A percentile compares a stretch with the other conserved stretches of the same genome.
phyloP scores from a whole-genome alignment of 2,888 invertebrate genomes.

The Orthonevra nobilis region DNA sequence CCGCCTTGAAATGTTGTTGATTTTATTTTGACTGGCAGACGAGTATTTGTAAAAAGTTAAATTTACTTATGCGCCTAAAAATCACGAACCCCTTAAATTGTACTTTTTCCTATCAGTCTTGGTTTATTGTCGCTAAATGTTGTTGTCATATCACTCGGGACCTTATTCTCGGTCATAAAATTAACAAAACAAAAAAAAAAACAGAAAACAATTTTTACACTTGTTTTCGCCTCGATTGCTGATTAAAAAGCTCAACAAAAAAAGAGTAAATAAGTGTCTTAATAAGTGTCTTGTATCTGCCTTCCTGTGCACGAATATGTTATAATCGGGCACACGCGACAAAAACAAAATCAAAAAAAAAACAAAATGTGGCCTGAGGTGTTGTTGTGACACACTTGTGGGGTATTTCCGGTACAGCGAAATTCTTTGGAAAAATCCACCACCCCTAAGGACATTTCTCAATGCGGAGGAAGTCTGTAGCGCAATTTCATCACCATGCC shows the following conservation, averaged over 20 bases:
- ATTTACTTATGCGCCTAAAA: constrained; percentile 16
- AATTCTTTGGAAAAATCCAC: not conserved
- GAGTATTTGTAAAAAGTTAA: constrained; percentile 6
- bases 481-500: constrained; percentile 39
- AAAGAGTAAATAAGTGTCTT: too few relatives aligned
- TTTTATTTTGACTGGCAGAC: constrained; percentile 9
- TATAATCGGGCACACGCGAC: constrained; percentile 52
- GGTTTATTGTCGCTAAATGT: too few relatives aligned
- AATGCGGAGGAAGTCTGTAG: constrained; percentile 54
- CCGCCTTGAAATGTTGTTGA: constrained; percentile 15
- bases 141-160: constrained; percentile 14
- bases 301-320: constrained; percentile 21
- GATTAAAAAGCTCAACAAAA: constrained; percentile 7
- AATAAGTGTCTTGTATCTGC: constrained; percentile 12
- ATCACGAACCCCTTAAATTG: too few relatives aligned
- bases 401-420: constrained; percentile 38
- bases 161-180: not conserved
- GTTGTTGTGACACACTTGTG: constrained; percentile 2
- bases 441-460: not conserved
- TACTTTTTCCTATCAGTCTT: too few relatives aligned
- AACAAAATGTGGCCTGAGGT: too few relatives aligned
- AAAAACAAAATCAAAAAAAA: constrained; percentile 4
- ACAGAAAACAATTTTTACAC: not conserved
- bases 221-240: constrained; percentile 34
- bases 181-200: not conserved